These are phyloP conservation scores for Solenopsis fugax DNA, from an alignment of 1,140 invertebrate species.

Conservation along the genomic window DNA sequence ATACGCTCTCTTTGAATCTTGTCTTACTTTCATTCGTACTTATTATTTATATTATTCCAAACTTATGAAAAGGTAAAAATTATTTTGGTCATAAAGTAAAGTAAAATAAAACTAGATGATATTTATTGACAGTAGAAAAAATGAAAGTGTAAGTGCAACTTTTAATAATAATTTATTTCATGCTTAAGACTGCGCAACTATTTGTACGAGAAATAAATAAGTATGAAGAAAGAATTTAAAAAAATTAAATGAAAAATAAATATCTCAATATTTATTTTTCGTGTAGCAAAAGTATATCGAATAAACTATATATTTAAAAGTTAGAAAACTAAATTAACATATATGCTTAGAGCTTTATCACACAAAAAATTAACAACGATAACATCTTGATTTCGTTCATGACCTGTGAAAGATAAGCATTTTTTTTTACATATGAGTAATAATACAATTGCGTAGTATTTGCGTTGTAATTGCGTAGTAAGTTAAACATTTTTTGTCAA, in stretches of 20 bases:
- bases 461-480: too few species aligned
- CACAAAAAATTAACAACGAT: background rate
- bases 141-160: background rate
- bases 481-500: constrained; percentile 66
- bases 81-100: background rate
- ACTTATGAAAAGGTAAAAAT: background rate
- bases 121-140: background rate
- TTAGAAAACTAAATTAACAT: background rate
- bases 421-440: constrained; percentile 20
- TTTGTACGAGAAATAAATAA: background rate
- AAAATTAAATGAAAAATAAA: too few species aligned
- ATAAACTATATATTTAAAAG: background rate
- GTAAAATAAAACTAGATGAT: background rate
- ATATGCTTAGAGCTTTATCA: background rate
- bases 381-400: background rate
- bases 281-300: background rate
- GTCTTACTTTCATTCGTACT: background rate
- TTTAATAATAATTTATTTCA: background rate
- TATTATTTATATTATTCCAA: background rate
- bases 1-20: background rate
- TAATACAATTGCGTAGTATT: constrained; percentile 60
- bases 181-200: background rate
- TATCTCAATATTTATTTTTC: background rate
- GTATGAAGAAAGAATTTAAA: too few species aligned
- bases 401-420: background rate